Evolutionary conservation across 2,797 vertebrate species (phyloP).

Genomic region (Catharus ustulatus): DNA sequence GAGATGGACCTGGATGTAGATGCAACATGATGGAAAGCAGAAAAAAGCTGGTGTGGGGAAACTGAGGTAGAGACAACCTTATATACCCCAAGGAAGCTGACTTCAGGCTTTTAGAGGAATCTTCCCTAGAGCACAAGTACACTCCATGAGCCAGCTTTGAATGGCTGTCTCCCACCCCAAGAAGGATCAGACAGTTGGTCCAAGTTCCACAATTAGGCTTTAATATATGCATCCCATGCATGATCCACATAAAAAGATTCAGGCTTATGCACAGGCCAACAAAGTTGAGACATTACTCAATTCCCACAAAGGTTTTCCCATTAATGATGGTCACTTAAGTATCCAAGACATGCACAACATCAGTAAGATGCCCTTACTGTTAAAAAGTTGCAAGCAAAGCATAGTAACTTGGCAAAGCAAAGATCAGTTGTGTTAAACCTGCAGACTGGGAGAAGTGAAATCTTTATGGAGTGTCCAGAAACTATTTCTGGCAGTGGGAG

Average conservation of each 20-base stretch:
- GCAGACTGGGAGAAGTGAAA: background rate
- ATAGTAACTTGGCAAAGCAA: no score
- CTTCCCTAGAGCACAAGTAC: background rate
- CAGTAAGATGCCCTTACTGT: background rate
- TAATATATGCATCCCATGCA: background rate
- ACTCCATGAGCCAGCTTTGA: background rate
- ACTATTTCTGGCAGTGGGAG: background rate
- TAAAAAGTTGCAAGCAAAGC: background rate
- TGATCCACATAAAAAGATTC: background rate
- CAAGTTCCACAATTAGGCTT: background rate
- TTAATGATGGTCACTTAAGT: background rate
- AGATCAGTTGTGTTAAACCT: background rate
- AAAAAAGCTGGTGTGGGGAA: background rate
- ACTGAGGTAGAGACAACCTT: background rate
- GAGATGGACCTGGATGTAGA: background rate
- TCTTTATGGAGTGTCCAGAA: background rate
- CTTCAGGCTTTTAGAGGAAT: background rate
- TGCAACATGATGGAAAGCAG: background rate
- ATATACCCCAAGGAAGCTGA: background rate
- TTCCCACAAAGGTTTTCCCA: background rate
- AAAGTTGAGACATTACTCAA: background rate
- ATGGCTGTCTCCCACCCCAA: accelerated
- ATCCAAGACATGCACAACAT: background rate
- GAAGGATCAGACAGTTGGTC: background rate
- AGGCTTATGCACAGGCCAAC: background rate